Percentiles rank a stretch among this genome's conserved stretches.
Conservation (phyloP, 2,888 invertebrate species). For the Melangyna quadrimaculata region DNA sequence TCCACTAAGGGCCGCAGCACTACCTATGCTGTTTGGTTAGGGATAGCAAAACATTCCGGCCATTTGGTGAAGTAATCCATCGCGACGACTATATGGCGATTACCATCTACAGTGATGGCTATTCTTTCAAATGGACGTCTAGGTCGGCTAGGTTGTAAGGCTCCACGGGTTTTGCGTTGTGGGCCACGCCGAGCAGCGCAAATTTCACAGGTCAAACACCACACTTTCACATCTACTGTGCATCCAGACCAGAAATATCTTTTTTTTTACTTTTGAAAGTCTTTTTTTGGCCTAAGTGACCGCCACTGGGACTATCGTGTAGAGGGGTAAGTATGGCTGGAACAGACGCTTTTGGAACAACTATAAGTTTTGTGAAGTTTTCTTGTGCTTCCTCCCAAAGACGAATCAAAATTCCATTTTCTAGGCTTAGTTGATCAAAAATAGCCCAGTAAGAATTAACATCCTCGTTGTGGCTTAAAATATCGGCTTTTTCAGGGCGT, state of each 20-base stretch:
- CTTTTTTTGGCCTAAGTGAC: conserved; percentile 12
- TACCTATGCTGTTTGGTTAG: conserved; percentile 54
- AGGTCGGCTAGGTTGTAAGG: not conserved
- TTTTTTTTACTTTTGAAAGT: conserved; percentile 20
- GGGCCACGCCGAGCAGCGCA: not conserved
- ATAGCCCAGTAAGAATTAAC: not conserved
- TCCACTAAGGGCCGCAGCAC: conserved; percentile 30
- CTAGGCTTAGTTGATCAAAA: not conserved
- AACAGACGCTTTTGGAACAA: not conserved
- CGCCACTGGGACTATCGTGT: not conserved
- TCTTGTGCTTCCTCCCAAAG: not conserved
- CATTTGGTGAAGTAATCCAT: too few species aligned
- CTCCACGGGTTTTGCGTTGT: not conserved
- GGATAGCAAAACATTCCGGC: conserved; percentile 42
- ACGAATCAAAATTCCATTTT: not conserved
- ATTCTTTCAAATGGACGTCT: not conserved
- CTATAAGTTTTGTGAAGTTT: not conserved
- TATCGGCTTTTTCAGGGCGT: not conserved
- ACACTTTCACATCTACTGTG: not conserved
- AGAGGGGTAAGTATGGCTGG: not conserved
- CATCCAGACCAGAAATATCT: conserved; percentile 10
- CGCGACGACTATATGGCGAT: conserved; percentile 21
- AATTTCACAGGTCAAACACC: not conserved
- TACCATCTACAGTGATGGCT: not conserved
- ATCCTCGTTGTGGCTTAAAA: not conserved